Evolutionary conservation across 2,888 invertebrate genomes (phyloP).

Genomic region (Hemithea aestivaria): DNA sequence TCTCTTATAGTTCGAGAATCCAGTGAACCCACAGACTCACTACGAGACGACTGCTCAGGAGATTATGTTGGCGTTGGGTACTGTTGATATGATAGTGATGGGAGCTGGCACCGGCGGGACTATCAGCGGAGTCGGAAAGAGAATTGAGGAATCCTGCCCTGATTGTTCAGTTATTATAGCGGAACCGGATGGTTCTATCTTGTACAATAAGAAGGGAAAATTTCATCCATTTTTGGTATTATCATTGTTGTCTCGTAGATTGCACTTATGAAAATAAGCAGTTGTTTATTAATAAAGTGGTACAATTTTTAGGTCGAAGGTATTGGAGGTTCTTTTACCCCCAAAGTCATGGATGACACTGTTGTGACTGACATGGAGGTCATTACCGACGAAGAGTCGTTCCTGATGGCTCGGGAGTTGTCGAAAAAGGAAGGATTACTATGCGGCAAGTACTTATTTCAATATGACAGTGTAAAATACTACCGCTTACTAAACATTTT

Average conservation of each 20-base stretch:
- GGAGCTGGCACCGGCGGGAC: conserved; percentile 97
- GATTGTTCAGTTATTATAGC: conserved; percentile 87
- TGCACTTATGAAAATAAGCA: too few species aligned
- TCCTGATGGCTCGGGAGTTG: conserved; percentile 88
- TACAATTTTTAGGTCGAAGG: conserved; percentile 80
- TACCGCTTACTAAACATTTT: too few species aligned
- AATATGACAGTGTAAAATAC: too few species aligned
- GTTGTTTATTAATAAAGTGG: background rate
- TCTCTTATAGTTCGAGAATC: conserved; percentile 85
- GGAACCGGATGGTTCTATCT: conserved; percentile 87
- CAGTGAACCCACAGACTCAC: conserved; percentile 95
- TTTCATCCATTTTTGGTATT: conserved; percentile 30
- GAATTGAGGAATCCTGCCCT: conserved; percentile 89
- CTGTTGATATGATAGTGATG: conserved; percentile 88
- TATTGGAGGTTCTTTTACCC: conserved; percentile 95
- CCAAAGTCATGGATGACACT: conserved; percentile 88
- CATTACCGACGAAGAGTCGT: conserved; percentile 87
- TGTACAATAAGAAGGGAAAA: conserved; percentile 80
- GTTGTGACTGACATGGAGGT: conserved; percentile 89
- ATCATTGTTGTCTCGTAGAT: too few species aligned
- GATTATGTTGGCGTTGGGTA: conserved; percentile 83
- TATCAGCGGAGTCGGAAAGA: conserved; percentile 90
- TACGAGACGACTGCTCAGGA: conserved; percentile 95
- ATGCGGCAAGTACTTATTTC: conserved; percentile 87
- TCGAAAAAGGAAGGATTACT: conserved; percentile 94